Percentiles rank a stretch among this genome's conserved stretches.
Conservation (phyloP, 1,140 invertebrate species). For the Drosophila pectinifera region DNA sequence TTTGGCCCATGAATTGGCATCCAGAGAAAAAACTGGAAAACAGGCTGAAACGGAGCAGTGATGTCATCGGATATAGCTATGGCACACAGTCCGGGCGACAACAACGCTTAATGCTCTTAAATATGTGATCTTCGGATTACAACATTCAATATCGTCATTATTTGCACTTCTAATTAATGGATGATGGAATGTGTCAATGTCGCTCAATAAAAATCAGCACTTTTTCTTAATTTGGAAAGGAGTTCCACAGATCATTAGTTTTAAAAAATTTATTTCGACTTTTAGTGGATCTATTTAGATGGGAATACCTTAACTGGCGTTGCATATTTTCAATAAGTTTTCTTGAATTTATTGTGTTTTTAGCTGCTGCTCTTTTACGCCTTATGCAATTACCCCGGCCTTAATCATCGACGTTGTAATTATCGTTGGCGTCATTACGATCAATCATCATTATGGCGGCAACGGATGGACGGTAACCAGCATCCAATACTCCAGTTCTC, state of each 20-base stretch:
- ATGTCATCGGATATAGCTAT: constrained; percentile 22
- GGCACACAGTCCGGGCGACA: neutral
- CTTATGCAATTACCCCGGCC: constrained; percentile 39
- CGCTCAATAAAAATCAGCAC: no score
- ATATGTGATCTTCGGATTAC: constrained; percentile 22
- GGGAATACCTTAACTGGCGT: neutral
- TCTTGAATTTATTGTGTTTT: neutral
- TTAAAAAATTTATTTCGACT: no score
- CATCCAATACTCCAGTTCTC: constrained; percentile 7
- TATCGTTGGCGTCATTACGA: constrained; percentile 13
- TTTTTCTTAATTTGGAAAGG: no score
- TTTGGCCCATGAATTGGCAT: constrained; percentile 25
- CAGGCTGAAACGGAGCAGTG: neutral
- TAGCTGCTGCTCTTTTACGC: neutral
- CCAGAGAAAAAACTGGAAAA: neutral
- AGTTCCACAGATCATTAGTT: no score
- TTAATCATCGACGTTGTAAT: constrained; percentile 25
- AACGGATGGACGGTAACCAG: neutral
- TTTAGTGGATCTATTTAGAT: neutral
- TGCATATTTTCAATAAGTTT: neutral
- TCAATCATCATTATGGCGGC: constrained; percentile 10
- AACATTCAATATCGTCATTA: constrained; percentile 1
- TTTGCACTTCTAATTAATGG: constrained; percentile 10
- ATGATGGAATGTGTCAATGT: neutral
- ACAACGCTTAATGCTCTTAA: constrained; percentile 17